These are phyloP conservation scores for Apamea epomidion DNA, from an alignment of 2,888 invertebrate species.

Conservation along the genomic window DNA sequence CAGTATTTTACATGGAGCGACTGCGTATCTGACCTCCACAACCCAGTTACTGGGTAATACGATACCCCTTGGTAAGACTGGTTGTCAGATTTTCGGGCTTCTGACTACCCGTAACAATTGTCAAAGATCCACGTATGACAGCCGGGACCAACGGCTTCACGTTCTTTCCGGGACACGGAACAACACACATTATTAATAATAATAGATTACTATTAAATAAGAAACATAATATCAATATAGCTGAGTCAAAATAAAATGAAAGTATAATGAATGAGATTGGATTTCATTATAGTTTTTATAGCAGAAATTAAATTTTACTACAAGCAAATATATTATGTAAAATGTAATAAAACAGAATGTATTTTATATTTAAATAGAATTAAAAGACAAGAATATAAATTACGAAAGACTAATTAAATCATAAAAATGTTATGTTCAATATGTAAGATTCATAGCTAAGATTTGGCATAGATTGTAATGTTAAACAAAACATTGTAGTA, in stretches of 20 bases:
- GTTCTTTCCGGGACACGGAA: too few species aligned
- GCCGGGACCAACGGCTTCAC: too few species aligned
- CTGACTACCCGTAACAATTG: too few species aligned
- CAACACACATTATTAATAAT: too few species aligned
- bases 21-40: too few species aligned
- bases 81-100: too few species aligned
- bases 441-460: background rate
- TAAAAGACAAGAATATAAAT: slow-evolving; percentile 16
- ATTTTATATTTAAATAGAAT: slow-evolving; percentile 26
- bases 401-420: slow-evolving; percentile 47
- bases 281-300: slow-evolving; percentile 46
- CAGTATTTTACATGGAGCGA: too few species aligned
- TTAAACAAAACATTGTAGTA: slow-evolving; percentile 4
- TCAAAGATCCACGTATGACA: too few species aligned
- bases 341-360: slow-evolving; percentile 40
- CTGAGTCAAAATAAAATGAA: slow-evolving; percentile 19
- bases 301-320: slow-evolving; percentile 52
- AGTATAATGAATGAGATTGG: slow-evolving; percentile 24
- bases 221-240: background rate
- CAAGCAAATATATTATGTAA: slow-evolving; percentile 44
- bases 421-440: slow-evolving; percentile 35
- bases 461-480: slow-evolving; percentile 22
- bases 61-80: too few species aligned
- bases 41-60: too few species aligned
- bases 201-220: too few species aligned